These are phyloP conservation scores for Nemurella pictetii DNA, from an alignment of 2,888 invertebrate genomes.

Conservation along the genomic window DNA sequence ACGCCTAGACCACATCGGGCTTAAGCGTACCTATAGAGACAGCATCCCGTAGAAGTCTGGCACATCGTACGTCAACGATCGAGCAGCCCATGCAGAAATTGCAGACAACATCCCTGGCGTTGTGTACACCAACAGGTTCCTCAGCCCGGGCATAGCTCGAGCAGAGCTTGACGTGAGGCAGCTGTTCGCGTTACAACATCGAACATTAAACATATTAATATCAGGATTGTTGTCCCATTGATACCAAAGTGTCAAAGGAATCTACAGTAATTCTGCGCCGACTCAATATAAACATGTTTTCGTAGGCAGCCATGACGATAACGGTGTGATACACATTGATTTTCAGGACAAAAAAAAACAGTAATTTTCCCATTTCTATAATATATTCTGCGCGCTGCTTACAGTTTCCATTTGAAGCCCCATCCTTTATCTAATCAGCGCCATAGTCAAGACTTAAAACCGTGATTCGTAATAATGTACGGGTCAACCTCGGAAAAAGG, in stretches of 20 bases:
- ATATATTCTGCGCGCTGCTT: neutral
- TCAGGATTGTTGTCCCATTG: constrained; percentile 7
- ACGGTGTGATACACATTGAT: neutral
- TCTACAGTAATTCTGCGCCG: constrained; percentile 1
- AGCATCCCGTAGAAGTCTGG: neutral
- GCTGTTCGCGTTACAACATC: neutral
- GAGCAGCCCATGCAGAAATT: too few species aligned
- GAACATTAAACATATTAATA: constrained; percentile 22
- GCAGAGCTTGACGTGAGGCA: neutral
- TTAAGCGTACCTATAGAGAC: neutral
- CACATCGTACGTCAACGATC: neutral
- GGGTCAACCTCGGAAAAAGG: constrained; percentile 7
- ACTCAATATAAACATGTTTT: neutral
- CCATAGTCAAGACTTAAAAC: neutral
- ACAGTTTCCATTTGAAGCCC: neutral
- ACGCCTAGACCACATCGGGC: neutral
- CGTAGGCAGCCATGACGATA: neutral
- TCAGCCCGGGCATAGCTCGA: neutral
- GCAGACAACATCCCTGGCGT: neutral
- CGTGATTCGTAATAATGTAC: neutral
- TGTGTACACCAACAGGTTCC: neutral
- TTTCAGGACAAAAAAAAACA: too few species aligned
- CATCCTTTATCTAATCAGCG: neutral
- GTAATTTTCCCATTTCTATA: neutral
- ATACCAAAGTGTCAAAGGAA: constrained; percentile 18